Base-by-base conservation (phyloP, 1,140 invertebrate species). In the Notospermus geniculatus region DNA sequence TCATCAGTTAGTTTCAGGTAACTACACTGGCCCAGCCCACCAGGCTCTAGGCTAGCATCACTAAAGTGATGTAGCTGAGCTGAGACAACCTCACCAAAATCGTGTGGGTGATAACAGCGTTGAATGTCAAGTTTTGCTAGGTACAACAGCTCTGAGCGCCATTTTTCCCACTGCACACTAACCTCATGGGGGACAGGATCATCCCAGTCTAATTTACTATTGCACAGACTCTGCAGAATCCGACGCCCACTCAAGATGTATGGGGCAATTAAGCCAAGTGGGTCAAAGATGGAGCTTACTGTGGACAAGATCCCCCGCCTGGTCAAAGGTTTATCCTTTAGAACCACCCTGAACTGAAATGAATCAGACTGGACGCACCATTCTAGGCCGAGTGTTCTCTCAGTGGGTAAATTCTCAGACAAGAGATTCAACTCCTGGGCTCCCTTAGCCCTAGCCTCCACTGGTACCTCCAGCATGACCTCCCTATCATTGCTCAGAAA, bases 401-500 rank as follows among this genome's bases (percentile, higher is more conserved):
- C 50, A 9, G n/a, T 17, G 9, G 50, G 50, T 11, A 53, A 22
- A 17, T 13, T 17, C 11, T 53, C 50, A 9, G n/a, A 9, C 11
- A 53, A 9, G 22, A 53, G 50, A 22, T 53, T 22, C 9, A n/a
- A n/a, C n/a, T n/a, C n/a, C n/a, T n/a, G n/a, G n/a, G n/a, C n/a
- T n/a, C n/a, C n/a, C n/a, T n/a, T n/a, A n/a, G n/a, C n/a, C n/a
- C n/a, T n/a, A n/a, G n/a, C n/a, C n/a, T n/a, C n/a, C n/a, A 27
- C 0, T 25, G 66, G 41, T 59, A 73, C 56, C 11, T 17, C 15
- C 25, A 41, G 11, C 27, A 72, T 17, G 1, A 72, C 65, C 13
- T 67, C 41, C 27, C 57, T 63, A 15, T 30, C 36, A 46, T 69
- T 71, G 22, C 61, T 59, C 1, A 65, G 25, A 36, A 68, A 71